These are phyloP conservation scores for Uloborus diversus DNA, from an alignment of 1,140 invertebrate genomes.

Conservation along the genomic window DNA sequence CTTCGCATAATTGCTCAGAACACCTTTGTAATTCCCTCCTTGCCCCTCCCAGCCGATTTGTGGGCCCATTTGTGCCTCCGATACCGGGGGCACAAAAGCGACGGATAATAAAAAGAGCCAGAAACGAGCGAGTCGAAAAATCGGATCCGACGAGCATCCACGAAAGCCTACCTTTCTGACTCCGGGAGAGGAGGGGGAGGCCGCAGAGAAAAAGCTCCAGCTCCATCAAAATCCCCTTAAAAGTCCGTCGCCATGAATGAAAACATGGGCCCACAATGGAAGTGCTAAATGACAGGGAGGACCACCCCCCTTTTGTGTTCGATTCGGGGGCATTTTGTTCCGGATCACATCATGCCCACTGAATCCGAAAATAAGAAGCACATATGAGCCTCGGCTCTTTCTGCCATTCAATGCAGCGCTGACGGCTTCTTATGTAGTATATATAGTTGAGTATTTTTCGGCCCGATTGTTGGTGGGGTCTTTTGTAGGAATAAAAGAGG, in stretches of 20 bases:
- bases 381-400: no score
- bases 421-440: slow-evolving; percentile 3
- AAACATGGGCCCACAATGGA: slow-evolving; percentile 9
- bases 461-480: background rate
- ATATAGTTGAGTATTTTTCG: background rate
- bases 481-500: background rate
- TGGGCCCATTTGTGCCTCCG: background rate
- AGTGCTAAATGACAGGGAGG: slow-evolving; percentile 13
- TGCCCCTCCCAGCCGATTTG: background rate
- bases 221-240: slow-evolving; percentile 20
- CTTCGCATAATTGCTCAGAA: no score
- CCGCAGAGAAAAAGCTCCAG: background rate
- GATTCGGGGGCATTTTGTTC: background rate
- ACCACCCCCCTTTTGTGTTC: background rate
- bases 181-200: background rate
- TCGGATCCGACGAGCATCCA: background rate
- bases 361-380: no score
- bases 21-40: no score
- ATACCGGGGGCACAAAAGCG: background rate
- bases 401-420: background rate
- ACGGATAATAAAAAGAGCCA: background rate
- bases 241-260: slow-evolving; percentile 1
- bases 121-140: background rate
- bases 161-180: slow-evolving; percentile 9
- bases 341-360: background rate